Evolutionary conservation across 2,888 invertebrate genomes (phyloP).

Genomic region (Nysson spinosus): DNA sequence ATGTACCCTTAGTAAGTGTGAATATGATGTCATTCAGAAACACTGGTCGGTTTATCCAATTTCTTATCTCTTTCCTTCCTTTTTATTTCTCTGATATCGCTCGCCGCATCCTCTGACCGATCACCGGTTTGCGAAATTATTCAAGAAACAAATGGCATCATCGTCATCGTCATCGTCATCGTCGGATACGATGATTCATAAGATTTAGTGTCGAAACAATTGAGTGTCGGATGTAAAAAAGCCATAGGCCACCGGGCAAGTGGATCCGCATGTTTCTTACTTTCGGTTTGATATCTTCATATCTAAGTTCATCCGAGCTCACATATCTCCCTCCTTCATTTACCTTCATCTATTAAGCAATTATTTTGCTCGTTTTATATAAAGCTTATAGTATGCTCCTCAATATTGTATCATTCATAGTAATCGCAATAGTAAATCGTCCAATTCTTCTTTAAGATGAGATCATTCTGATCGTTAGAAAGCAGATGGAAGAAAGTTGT

Average conservation of each 20-base stretch:
- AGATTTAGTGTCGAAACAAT: conserved; percentile 36
- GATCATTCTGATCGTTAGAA: not conserved
- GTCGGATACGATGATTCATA: conserved; percentile 37
- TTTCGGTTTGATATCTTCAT: no score
- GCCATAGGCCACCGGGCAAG: conserved; percentile 19
- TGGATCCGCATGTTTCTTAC: conserved; percentile 8
- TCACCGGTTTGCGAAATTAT: conserved; percentile 25
- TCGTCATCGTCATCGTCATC: conserved; percentile 15
- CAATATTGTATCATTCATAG: no score
- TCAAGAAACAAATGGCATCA: conserved; percentile 29
- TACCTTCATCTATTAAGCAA: no score
- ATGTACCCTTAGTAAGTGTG: no score
- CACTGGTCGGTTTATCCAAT: no score
- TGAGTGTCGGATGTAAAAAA: conserved; percentile 23
- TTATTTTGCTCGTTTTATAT: no score
- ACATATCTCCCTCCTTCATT: no score
- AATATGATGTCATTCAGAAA: no score
- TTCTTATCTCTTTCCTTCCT: not conserved
- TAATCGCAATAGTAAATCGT: no score
- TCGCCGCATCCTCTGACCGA: not conserved
- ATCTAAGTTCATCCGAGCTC: no score
- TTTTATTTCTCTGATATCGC: conserved; percentile 1
- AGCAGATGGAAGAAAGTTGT: not conserved
- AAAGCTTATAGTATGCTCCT: no score
- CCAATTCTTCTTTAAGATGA: no score